Percentiles rank a stretch among this genome's conserved stretches.
These are phyloP conservation scores for cattle (Bos taurus) DNA, from an alignment of 2,113 vertebrate species.

Conservation along the genomic window ARS-UCD2.0 NC_037357.1:128706501-128707000, in stretches of 20 bases:
- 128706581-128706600: not conserved
- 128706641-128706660: not conserved
- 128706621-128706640: not conserved
- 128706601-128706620: not conserved
- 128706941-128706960: constrained; percentile 1
- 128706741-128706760: not conserved
- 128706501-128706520: not conserved
- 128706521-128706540: not conserved
- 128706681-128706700: not conserved
- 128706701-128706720: not conserved
- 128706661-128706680: not conserved
- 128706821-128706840: not conserved
- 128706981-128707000: not conserved
- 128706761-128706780: not conserved
- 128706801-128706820: not conserved
- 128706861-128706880: not conserved
- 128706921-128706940: not conserved
- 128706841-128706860: not conserved
- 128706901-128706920: constrained; percentile 12
- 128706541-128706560: not conserved
- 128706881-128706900: constrained; percentile 12
- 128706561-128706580: not conserved
- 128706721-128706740: not conserved
- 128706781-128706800: not conserved
- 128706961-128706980: not conserved